These are phyloP conservation scores for Tyto alba DNA, from an alignment of 2,113 vertebrate genomes.

Conservation along the genomic window DNA sequence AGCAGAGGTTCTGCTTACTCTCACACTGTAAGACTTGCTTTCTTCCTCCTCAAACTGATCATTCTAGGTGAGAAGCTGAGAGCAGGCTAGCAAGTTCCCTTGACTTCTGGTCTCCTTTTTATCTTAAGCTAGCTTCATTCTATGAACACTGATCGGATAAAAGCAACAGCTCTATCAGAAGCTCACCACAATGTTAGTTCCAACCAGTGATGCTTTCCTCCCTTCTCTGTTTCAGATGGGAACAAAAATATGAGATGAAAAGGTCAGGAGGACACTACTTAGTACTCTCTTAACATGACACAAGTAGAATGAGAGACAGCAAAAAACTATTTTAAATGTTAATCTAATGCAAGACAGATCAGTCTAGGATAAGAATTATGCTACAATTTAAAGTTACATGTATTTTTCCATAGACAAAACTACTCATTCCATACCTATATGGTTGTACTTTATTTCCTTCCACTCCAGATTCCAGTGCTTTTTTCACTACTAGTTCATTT, in stretches of 20 bases:
- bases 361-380: background rate
- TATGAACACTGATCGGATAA: background rate
- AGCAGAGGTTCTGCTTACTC: background rate
- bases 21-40: background rate
- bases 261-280: background rate
- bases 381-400: background rate
- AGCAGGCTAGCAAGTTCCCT: background rate
- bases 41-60: background rate
- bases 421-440: constrained; percentile 75
- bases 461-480: constrained; percentile 71
- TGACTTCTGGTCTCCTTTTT: background rate
- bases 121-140: background rate
- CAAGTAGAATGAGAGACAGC: background rate
- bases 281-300: background rate
- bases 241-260: background rate
- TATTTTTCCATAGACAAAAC: background rate
- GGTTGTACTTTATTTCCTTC: constrained; percentile 60
- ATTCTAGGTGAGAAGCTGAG: background rate
- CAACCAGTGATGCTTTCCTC: background rate
- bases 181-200: background rate
- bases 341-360: background rate
- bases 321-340: background rate
- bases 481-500: constrained; percentile 81
- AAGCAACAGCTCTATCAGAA: background rate
- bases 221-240: background rate